phyloP scores from a whole-genome alignment of 2,797 vertebrate genomes.

The Takifugu ocellatus region DNA sequence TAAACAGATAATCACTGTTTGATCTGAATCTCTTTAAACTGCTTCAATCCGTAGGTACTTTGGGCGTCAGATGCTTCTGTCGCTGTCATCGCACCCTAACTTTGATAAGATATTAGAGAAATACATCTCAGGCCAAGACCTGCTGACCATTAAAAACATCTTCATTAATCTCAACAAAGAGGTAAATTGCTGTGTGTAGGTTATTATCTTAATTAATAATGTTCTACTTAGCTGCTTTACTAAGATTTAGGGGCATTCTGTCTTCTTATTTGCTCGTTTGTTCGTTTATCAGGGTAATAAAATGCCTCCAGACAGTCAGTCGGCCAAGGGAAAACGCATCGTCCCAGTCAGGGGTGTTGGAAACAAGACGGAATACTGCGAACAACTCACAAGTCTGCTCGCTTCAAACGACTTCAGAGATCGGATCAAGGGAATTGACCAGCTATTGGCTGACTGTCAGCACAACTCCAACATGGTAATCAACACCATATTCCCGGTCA shows the following conservation, averaged over 20 bases:
- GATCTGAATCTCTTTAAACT: neutral
- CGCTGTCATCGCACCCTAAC: slow-evolving; percentile 83
- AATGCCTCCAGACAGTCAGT: slow-evolving; percentile 83
- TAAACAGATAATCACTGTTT: too few species aligned
- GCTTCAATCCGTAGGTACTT: slow-evolving; percentile 78
- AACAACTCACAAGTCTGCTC: slow-evolving; percentile 76
- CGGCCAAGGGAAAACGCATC: slow-evolving; percentile 85
- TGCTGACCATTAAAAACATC: slow-evolving; percentile 82
- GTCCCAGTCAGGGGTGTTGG: slow-evolving; percentile 76
- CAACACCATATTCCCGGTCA: slow-evolving; percentile 79
- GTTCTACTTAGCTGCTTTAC: neutral
- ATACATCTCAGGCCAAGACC: slow-evolving; percentile 82
- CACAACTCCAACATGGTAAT: slow-evolving; percentile 81
- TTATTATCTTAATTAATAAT: too few species aligned
- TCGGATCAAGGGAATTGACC: slow-evolving; percentile 85
- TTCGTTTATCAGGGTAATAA: slow-evolving; percentile 82
- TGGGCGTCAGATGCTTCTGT: slow-evolving; percentile 88
- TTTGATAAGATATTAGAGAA: slow-evolving; percentile 90
- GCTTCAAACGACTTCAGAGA: slow-evolving; percentile 89
- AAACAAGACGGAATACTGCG: slow-evolving; percentile 84
- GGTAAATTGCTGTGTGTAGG: slow-evolving; percentile 61
- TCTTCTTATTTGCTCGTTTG: neutral
- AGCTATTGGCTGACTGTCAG: slow-evolving; percentile 82
- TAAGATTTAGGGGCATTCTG: too few species aligned
- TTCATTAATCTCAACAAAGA: slow-evolving; percentile 84